A percentile compares a stretch with the other conserved stretches of the same genome.
These are phyloP conservation scores for Aspidoscelis tigris DNA, from an alignment of 2,113 vertebrate species.

Conservation along the genomic window DNA sequence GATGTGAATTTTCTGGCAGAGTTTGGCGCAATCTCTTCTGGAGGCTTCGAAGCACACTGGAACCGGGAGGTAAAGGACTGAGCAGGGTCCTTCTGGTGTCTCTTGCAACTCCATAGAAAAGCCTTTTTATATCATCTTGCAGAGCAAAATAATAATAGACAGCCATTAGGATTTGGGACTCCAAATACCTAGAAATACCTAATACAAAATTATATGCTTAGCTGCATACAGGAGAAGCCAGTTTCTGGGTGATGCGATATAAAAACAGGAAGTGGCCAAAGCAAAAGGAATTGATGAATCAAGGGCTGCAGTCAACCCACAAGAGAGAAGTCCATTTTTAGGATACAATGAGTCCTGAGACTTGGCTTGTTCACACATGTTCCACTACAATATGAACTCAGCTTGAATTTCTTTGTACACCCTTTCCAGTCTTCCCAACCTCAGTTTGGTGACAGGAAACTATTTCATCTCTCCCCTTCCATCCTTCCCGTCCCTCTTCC, in stretches of 20 bases:
- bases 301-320: no score
- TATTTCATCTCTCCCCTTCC: no score
- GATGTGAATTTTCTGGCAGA: conserved; percentile 84
- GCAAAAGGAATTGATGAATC: no score
- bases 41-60: conserved; percentile 78
- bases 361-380: no score
- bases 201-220: not conserved
- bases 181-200: not conserved
- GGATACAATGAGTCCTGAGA: no score
- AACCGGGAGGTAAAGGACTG: conserved; percentile 82
- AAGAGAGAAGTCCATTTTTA: no score
- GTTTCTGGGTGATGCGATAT: not conserved
- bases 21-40: conserved; percentile 67
- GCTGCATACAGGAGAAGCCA: not conserved
- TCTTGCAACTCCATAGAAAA: conserved; percentile 70
- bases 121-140: conserved; percentile 75
- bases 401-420: no score
- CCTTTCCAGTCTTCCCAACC: no score
- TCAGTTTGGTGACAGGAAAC: no score
- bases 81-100: conserved; percentile 75
- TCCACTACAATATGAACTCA: no score
- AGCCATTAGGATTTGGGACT: not conserved
- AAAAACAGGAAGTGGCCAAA: no score
- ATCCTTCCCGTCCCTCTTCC: no score
- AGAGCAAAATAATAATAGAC: accelerated